phyloP scores from a whole-genome alignment of 2,888 invertebrate genomes.

The Drosophila macrospina region DNA sequence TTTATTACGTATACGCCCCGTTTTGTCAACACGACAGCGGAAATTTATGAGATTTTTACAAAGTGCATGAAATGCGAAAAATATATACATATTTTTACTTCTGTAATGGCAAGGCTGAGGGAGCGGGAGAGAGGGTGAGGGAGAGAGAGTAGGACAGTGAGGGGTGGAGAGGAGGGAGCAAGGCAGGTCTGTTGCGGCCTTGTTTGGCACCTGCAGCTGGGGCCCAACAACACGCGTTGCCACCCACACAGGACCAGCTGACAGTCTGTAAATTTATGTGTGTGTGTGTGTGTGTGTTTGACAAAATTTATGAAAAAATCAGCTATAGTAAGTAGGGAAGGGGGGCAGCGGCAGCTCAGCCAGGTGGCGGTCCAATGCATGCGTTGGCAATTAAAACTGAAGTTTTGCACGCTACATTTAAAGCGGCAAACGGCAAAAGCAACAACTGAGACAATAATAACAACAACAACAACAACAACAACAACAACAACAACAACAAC shows the following conservation, averaged over 20 bases:
- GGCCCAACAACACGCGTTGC: conserved; percentile 25
- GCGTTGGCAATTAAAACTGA: conserved; percentile 78
- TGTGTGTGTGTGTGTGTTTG: conserved; percentile 49
- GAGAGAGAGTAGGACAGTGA: not conserved
- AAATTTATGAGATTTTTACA: conserved; percentile 58
- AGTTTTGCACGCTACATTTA: conserved; percentile 78
- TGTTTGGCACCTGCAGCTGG: conserved; percentile 30
- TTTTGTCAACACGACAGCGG: conserved; percentile 36
- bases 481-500: conserved; percentile 51
- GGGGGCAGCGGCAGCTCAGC: conserved; percentile 24
- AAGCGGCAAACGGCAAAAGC: conserved; percentile 67
- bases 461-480: conserved; percentile 21
- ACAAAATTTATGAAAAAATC: conserved; percentile 64
- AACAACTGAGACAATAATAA: conserved; percentile 28
- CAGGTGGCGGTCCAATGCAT: conserved; percentile 78
- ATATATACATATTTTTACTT: conserved; percentile 2
- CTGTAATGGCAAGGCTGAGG: not conserved
- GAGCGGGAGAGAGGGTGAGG: not conserved
- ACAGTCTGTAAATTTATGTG: conserved; percentile 2
- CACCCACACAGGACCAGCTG: conserved; percentile 31
- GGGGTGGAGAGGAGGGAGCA: not conserved
- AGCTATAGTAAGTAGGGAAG: conserved; percentile 11
- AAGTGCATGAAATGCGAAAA: conserved; percentile 24
- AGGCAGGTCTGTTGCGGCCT: conserved; percentile 5
- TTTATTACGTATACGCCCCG: conserved; percentile 61